Conservation (phyloP, 37 sponge, comb jelly and placozoan species). For the Ephydatia muelleri region DNA sequence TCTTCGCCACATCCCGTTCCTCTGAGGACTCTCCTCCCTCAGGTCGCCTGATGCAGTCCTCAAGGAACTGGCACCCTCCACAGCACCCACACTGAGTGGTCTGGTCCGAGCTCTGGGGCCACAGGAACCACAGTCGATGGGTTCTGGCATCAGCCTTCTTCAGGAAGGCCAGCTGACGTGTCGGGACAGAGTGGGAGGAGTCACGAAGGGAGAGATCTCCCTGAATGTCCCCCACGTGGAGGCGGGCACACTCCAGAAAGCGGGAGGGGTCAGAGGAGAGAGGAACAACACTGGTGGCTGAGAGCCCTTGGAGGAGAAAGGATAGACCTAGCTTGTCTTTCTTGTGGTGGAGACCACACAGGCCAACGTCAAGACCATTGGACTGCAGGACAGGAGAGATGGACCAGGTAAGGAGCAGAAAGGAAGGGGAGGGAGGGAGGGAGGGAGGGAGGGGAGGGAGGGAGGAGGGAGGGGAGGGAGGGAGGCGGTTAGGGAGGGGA, state of each 20-base stretch:
- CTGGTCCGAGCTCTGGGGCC: conserved; percentile 15
- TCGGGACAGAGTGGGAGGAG: conserved; percentile 28
- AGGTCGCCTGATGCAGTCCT: conserved; percentile 10
- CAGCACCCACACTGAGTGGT: conserved; percentile 58
- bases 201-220: conserved; percentile 44
- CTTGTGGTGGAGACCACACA: conserved; percentile 57
- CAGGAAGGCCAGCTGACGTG: conserved; percentile 59
- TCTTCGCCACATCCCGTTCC: no score
- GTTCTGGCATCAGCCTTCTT: conserved; percentile 43
- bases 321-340: conserved; percentile 41
- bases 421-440: no score
- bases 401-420: no score
- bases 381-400: conserved; percentile 25
- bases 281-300: conserved; percentile 6
- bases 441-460: neutral
- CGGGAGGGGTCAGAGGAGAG: neutral
- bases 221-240: conserved; percentile 42
- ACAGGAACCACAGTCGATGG: conserved; percentile 64
- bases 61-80: conserved; percentile 66
- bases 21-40: no score
- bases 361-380: conserved; percentile 47
- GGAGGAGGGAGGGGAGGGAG: no score
- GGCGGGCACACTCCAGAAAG: conserved; percentile 26
- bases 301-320: conserved; percentile 36
- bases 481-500: no score